These are phyloP conservation scores for Eupeodes latifasciatus DNA, from an alignment of 2,888 invertebrate species.

Conservation along the genomic window DNA sequence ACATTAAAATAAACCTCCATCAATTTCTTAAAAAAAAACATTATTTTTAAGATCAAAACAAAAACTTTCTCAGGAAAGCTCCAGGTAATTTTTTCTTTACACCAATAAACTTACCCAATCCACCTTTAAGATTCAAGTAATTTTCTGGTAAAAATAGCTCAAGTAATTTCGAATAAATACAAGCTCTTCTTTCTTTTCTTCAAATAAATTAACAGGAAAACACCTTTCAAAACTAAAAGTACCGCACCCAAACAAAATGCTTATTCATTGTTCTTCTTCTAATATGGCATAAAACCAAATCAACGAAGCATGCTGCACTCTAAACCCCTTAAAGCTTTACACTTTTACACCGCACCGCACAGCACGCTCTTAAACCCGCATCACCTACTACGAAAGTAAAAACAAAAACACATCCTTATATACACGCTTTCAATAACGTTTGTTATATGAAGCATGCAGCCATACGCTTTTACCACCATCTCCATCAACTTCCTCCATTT, in stretches of 20 bases:
- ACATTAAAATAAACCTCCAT: no score
- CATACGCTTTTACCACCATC: conserved; percentile 10
- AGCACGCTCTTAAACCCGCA: not conserved
- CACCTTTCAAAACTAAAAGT: conserved; percentile 11
- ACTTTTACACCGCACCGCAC: not conserved
- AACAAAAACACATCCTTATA: not conserved
- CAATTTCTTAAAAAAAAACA: no score
- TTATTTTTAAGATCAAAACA: no score
- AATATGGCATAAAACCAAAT: not conserved
- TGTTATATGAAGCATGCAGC: not conserved
- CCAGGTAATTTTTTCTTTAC: no score
- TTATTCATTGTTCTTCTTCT: not conserved
- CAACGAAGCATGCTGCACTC: conserved; percentile 19
- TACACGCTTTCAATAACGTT: not conserved
- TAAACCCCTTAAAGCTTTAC: conserved; percentile 15
- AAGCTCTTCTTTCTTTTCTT: not conserved
- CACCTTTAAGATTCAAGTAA: no score
- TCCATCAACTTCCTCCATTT: not conserved
- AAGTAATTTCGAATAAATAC: not conserved
- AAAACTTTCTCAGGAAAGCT: no score
- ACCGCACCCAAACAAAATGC: not conserved
- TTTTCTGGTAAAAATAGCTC: no score
- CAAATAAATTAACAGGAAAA: not conserved
- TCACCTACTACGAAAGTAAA: not conserved
- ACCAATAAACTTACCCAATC: no score